Conservation (phyloP, 2,113 vertebrate genomes). For the Clarias gariepinus region DNA sequence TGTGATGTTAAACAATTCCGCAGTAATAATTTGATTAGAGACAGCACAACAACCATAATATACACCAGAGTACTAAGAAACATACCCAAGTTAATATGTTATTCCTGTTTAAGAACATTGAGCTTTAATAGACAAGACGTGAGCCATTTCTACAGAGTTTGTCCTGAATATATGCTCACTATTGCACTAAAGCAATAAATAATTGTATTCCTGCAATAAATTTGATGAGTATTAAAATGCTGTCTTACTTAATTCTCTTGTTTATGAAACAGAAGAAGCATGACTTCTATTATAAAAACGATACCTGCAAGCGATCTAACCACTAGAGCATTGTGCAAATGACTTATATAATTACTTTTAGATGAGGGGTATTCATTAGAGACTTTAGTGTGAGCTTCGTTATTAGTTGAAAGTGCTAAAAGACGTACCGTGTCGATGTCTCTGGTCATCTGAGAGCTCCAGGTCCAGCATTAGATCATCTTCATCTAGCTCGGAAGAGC, state of each 20-base stretch:
- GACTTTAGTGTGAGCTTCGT: conserved; percentile 21
- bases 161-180: neutral
- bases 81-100: neutral
- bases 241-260: neutral
- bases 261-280: conserved; percentile 5
- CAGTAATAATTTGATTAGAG: neutral
- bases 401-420: neutral
- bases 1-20: neutral
- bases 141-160: neutral
- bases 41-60: neutral
- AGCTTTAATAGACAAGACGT: neutral
- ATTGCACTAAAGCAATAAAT: neutral
- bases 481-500: conserved; percentile 95
- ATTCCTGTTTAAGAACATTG: neutral
- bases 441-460: conserved; percentile 92
- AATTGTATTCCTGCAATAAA: conserved; percentile 18
- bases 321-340: neutral
- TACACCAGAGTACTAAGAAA: neutral
- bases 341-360: conserved; percentile 15
- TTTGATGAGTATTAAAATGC: conserved; percentile 41
- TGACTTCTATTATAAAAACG: neutral
- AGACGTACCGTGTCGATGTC: conserved; percentile 81
- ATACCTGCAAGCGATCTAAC: conserved; percentile 14
- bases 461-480: conserved; percentile 97
- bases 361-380: conserved; percentile 16